A percentile compares a stretch with the other conserved stretches of the same genome.
phyloP scores from a whole-genome alignment of 1,140 invertebrate genomes.

The Macrotrachela quadricornifera region DNA sequence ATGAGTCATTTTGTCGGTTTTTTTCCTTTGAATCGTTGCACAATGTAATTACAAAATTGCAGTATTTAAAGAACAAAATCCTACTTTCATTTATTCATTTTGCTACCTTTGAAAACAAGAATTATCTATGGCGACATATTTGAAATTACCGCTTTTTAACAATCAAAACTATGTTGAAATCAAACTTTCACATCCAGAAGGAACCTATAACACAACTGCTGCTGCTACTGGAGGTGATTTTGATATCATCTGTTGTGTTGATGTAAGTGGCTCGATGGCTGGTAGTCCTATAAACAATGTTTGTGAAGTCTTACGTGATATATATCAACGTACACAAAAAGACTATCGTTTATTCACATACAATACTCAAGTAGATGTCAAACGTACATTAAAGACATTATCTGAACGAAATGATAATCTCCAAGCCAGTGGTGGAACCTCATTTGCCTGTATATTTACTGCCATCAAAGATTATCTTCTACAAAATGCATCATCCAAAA shows the following conservation, averaged over 20 bases:
- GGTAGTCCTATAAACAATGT: slow-evolving; percentile 1
- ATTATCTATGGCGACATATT: too few species aligned
- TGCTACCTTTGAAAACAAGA: too few species aligned
- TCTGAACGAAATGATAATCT: not conserved
- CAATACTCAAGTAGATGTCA: not conserved
- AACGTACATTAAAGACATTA: not conserved
- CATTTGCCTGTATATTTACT: not conserved
- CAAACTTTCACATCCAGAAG: too few species aligned
- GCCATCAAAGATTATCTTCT: not conserved
- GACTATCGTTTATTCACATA: not conserved
- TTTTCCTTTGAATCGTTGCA: too few species aligned
- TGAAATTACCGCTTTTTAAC: too few species aligned
- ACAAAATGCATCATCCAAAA: not conserved
- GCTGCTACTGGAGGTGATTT: too few species aligned
- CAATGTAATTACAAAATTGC: too few species aligned
- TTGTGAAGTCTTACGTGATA: not conserved
- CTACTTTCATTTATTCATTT: too few species aligned
- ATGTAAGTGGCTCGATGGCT: not conserved
- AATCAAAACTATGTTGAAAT: too few species aligned
- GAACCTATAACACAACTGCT: too few species aligned
- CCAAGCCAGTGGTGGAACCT: not conserved
- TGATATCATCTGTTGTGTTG: not conserved
- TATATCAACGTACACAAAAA: not conserved
- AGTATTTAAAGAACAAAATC: too few species aligned
- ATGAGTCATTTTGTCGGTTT: too few species aligned